phyloP scores from a whole-genome alignment of 2,888 invertebrate genomes.

The Scaptomyza flava region DNA sequence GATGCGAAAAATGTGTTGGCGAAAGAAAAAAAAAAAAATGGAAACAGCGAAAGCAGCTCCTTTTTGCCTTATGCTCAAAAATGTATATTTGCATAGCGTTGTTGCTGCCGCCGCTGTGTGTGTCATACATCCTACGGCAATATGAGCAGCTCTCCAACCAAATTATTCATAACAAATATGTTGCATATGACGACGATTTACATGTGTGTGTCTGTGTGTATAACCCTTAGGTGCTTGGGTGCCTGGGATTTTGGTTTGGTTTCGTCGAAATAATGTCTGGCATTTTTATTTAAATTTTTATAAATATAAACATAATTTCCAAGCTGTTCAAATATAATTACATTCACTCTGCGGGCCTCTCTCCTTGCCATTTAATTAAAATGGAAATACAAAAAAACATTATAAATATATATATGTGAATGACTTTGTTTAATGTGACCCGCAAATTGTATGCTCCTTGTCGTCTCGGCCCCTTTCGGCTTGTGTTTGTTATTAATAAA shows the following conservation, averaged over 20 bases:
- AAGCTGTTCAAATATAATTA: slow-evolving; percentile 73
- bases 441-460: slow-evolving; percentile 10
- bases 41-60: slow-evolving; percentile 8
- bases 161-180: slow-evolving; percentile 42
- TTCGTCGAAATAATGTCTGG: slow-evolving; percentile 22
- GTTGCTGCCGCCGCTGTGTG: slow-evolving; percentile 37
- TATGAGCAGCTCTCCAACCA: slow-evolving; percentile 5
- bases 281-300: slow-evolving; percentile 67
- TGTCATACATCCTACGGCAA: slow-evolving; percentile 11
- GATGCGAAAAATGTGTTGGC: slow-evolving; percentile 12
- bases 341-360: slow-evolving; percentile 44
- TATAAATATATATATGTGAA: slow-evolving; percentile 11
- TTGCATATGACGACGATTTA: slow-evolving; percentile 31
- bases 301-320: slow-evolving; percentile 76
- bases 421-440: slow-evolving; percentile 50
- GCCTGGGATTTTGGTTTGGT: slow-evolving; percentile 11
- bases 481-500: slow-evolving; percentile 71
- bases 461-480: slow-evolving; percentile 2
- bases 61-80: slow-evolving; percentile 57
- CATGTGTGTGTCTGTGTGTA: background rate
- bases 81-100: slow-evolving; percentile 72
- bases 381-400: slow-evolving; percentile 28
- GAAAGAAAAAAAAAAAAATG: slow-evolving; percentile 21
- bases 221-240: slow-evolving; percentile 10
- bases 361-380: slow-evolving; percentile 67